phyloP scores from a whole-genome alignment of 1,140 invertebrate species.

The Leptinotarsa defecta region DNA sequence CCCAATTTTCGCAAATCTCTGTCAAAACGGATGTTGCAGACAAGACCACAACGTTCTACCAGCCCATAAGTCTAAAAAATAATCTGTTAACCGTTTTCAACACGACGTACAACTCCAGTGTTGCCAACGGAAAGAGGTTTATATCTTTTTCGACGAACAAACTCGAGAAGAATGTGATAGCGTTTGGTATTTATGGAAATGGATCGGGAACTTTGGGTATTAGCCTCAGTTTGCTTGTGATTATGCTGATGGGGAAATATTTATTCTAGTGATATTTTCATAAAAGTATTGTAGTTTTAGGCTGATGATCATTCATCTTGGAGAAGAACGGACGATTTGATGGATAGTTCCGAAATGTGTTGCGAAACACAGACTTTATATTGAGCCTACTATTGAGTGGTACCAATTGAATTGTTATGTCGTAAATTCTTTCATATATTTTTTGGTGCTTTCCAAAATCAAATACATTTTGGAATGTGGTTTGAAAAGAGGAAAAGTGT shows the following conservation, averaged over 20 bases:
- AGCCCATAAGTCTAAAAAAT: not conserved
- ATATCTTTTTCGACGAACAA: not conserved
- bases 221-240: not conserved
- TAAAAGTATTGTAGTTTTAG: no score
- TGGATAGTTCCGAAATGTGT: no score
- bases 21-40: not conserved
- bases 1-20: not conserved
- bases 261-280: not conserved
- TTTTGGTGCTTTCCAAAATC: no score
- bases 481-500: no score
- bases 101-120: conserved; percentile 12
- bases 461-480: no score
- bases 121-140: not conserved
- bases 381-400: no score
- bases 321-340: no score
- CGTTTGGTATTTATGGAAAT: conserved; percentile 11
- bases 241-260: not conserved
- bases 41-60: not conserved
- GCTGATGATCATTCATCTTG: no score
- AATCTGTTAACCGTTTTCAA: not conserved
- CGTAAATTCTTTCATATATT: no score
- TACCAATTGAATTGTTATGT: no score
- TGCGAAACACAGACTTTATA: no score
- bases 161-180: not conserved
- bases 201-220: not conserved